Evolutionary conservation across 2,888 invertebrate genomes (phyloP), one percentile per base, ranked within the genome.

Genomic region (Strigamia crassipes): DNA sequence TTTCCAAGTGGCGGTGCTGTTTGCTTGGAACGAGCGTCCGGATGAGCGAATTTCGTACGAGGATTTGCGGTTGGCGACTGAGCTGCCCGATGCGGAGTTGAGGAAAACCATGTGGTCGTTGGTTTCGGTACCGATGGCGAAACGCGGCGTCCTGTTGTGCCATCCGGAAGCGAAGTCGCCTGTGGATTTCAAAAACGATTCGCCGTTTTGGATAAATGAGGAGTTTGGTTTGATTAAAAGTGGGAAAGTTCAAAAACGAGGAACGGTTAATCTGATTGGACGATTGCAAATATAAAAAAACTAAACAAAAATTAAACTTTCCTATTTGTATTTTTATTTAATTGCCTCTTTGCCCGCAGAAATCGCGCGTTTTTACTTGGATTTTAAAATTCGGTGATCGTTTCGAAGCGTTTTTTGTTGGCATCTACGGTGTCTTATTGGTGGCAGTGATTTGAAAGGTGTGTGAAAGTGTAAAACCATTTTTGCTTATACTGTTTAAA

Each of bases 1-100:
- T 34, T 99, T 99, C 89, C 99, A 99, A 92, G 98, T 99, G 98
- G 98, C 98, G 56, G 98, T 99, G 18, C 90, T 99, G 73, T 99
- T 98, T 90, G 96, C 97, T 18, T 99, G 98, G 98, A 99, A 99
- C 90, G 97, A 98, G 88, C 91, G 98, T 84, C 96, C 96, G 0
- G 90, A 92, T 85, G 97, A 98, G 86, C 94, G 92, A 89, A 93
- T 99, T 83, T 94, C 95, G n/a, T 97, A 97, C 87, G 99, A 99
- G 89, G 97, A 97, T 89, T 90, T 99, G 83, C 92, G 96, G 86
- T 90, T 99, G 84, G 98, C 99, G 4, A 99, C 99, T 0, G 98
- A 99, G 89, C 90, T 99, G 84, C 98, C 99, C 21, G 94, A 99
- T 89, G 94, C 96, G 10, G 99, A 99, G 89, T 90, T 99, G 80